These are phyloP conservation scores for Hydroisotoma schaefferi DNA, from an alignment of 2,888 invertebrate species.

Conservation along the genomic window DNA sequence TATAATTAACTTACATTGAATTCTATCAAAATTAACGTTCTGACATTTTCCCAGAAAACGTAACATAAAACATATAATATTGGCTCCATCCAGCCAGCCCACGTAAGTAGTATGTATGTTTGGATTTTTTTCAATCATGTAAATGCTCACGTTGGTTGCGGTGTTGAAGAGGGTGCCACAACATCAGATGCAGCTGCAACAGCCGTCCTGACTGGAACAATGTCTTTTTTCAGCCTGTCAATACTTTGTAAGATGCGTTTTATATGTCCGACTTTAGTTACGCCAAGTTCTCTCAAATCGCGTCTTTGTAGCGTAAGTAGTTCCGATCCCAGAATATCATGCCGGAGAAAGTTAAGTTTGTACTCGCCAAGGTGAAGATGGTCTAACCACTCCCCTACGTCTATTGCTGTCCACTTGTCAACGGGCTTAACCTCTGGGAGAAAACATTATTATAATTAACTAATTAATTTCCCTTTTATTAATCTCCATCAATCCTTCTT, in stretches of 20 bases:
- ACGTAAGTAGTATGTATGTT: too few relatives aligned
- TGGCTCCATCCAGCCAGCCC: too few relatives aligned
- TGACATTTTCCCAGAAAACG: too few relatives aligned
- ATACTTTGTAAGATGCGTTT: constrained; percentile 91
- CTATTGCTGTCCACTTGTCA: constrained; percentile 73
- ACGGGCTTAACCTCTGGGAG: constrained; percentile 41
- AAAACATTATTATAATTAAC: not conserved
- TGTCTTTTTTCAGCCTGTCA: constrained; percentile 64
- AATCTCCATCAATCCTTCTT: not conserved
- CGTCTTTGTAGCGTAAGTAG: constrained; percentile 78
- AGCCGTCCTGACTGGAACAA: not conserved
- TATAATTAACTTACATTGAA: too few relatives aligned
- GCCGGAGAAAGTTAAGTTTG: constrained; percentile 79
- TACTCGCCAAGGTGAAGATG: constrained; percentile 85
- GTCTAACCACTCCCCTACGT: constrained; percentile 88
- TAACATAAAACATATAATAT: too few relatives aligned
- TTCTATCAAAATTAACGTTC: too few relatives aligned
- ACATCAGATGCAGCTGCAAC: too few relatives aligned
- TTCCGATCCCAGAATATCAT: constrained; percentile 89
- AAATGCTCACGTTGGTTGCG: too few relatives aligned
- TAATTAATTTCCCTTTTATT: too few relatives aligned
- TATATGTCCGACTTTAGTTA: constrained; percentile 92
- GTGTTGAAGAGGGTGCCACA: too few relatives aligned
- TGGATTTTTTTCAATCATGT: too few relatives aligned
- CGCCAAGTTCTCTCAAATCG: constrained; percentile 84